These are phyloP conservation scores for Synaphobranchus kaupii DNA, from an alignment of 2,797 vertebrate species.

Conservation along the genomic window DNA sequence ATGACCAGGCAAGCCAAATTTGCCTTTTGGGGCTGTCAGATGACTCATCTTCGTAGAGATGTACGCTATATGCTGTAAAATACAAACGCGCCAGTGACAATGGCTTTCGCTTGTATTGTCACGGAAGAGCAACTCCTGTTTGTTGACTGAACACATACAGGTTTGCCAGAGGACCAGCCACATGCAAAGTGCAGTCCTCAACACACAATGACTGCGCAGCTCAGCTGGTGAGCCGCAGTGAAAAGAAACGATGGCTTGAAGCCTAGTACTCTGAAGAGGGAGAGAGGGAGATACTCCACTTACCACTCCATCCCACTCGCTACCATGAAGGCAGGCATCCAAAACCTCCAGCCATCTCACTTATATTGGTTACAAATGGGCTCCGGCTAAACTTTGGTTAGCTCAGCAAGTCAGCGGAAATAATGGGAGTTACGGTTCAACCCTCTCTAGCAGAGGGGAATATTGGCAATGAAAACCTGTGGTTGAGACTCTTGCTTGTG, in stretches of 20 bases:
- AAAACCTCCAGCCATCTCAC: background rate
- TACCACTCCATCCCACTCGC: background rate
- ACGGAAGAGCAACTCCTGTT: background rate
- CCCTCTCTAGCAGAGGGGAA: background rate
- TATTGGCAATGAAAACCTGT: background rate
- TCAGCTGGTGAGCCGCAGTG: background rate
- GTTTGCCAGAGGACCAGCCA: background rate
- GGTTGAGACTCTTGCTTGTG: background rate
- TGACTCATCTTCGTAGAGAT: background rate
- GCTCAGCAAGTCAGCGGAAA: background rate
- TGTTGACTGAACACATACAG: background rate
- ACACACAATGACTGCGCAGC: background rate
- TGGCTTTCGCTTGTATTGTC: background rate
- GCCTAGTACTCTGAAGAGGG: background rate
- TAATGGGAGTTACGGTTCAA: background rate
- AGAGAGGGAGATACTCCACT: background rate
- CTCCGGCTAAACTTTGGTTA: background rate
- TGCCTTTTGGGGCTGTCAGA: background rate
- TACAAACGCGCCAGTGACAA: background rate
- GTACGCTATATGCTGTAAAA: background rate
- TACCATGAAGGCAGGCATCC: background rate
- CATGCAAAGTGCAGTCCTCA: background rate
- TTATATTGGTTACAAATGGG: background rate
- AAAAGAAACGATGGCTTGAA: background rate
- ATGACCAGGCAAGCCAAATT: background rate